Percentiles rank a stretch among this genome's conserved stretches.
phyloP scores from a whole-genome alignment of 1,140 invertebrate genomes.

The Chionoecetes opilio region DNA sequence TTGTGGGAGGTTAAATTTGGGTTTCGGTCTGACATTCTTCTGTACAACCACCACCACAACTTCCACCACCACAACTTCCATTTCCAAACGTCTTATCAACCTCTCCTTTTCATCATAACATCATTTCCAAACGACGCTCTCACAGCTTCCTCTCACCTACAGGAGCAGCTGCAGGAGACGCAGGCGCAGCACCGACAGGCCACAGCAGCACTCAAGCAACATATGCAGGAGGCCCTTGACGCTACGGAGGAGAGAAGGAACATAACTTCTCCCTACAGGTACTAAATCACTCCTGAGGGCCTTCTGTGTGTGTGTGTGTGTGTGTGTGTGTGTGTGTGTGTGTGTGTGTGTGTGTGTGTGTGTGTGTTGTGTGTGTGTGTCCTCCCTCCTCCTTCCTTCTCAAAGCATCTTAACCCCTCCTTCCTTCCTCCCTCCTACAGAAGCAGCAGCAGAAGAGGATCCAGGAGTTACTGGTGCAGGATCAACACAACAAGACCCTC shows the following conservation, averaged over 20 bases:
- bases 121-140: not conserved
- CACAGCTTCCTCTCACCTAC: not conserved
- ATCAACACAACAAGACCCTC: not conserved
- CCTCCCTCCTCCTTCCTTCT: not conserved
- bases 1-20: too few relatives aligned
- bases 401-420: not conserved
- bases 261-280: not conserved
- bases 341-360: conserved; percentile 23
- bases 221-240: not conserved
- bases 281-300: too few relatives aligned
- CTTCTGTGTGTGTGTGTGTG: conserved; percentile 53
- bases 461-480: conserved; percentile 45
- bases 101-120: too few relatives aligned
- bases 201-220: not conserved
- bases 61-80: not conserved
- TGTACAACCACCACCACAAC: not conserved
- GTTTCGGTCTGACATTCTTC: too few relatives aligned
- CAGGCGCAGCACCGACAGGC: not conserved
- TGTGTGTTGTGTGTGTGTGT: not conserved
- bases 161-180: conserved; percentile 43
- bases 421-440: conserved; percentile 16
- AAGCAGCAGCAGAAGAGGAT: conserved; percentile 41
- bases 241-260: conserved; percentile 8
- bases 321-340: conserved; percentile 53
- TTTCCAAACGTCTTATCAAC: too few relatives aligned